A percentile compares a stretch with the other conserved stretches of the same genome.
Evolutionary conservation across 2,888 invertebrate species (phyloP).

Genomic region (Cynaeus angustus): DNA sequence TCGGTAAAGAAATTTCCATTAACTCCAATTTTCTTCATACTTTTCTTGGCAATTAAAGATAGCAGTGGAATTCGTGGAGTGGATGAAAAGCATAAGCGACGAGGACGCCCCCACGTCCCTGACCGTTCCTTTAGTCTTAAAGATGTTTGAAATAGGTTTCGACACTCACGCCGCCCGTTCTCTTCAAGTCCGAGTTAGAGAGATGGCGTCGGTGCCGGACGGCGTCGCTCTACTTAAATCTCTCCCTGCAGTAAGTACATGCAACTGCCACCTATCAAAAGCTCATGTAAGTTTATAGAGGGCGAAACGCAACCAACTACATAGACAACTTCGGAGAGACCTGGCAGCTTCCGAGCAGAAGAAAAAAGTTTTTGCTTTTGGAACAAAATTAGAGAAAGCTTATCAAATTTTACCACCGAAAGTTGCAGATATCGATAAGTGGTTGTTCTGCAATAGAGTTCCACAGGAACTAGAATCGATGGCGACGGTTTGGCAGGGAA

Average conservation of each 20-base stretch:
- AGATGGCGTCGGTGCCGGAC: constrained; percentile 76
- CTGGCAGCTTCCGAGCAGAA: constrained; percentile 72
- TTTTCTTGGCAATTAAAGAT: constrained; percentile 60
- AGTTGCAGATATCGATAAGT: constrained; percentile 73
- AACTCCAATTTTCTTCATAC: constrained; percentile 12
- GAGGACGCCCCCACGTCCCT: constrained; percentile 60
- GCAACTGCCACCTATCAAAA: constrained; percentile 5
- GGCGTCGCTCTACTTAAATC: constrained; percentile 73
- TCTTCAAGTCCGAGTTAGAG: constrained; percentile 74
- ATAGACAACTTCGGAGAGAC: constrained; percentile 73
- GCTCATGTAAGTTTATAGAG: constrained; percentile 64
- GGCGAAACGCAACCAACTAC: constrained; percentile 72
- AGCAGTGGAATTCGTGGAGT: constrained; percentile 67
- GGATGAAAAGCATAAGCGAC: constrained; percentile 65
- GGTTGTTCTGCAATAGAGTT: constrained; percentile 75
- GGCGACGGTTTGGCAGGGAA: constrained; percentile 78
- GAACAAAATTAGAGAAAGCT: constrained; percentile 72
- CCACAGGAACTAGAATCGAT: constrained; percentile 76
- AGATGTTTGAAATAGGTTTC: constrained; percentile 75
- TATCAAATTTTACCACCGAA: constrained; percentile 73
- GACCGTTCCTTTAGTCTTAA: constrained; percentile 64
- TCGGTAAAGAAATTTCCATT: constrained; percentile 55
- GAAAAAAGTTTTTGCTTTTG: constrained; percentile 74
- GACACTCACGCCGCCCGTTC: constrained; percentile 75
- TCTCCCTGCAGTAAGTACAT: constrained; percentile 71